Conservation (phyloP, 1,140 invertebrate genomes). For the Leptopilina boulardi region DNA sequence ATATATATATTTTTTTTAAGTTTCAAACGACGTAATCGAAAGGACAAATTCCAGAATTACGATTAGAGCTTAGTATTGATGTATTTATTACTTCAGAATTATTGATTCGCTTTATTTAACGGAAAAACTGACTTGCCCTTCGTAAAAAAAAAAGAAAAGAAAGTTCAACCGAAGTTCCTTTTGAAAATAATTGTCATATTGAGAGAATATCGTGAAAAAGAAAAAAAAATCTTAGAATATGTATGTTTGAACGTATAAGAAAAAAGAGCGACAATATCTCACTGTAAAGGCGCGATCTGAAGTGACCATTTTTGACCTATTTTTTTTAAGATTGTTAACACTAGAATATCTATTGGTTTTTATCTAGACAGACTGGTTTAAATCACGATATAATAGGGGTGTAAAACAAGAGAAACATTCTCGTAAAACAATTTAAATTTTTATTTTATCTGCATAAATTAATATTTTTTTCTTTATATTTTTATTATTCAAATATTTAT, state of each 20-base stretch:
- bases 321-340: slow-evolving; percentile 3
- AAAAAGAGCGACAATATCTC: slow-evolving; percentile 55
- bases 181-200: slow-evolving; percentile 60
- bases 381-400: neutral
- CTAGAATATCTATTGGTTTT: slow-evolving; percentile 18
- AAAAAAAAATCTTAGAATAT: slow-evolving; percentile 61
- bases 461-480: no score
- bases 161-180: slow-evolving; percentile 68
- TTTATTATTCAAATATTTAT: no score
- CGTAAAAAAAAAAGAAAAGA: slow-evolving; percentile 1
- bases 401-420: neutral
- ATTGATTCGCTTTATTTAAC: slow-evolving; percentile 36
- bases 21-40: neutral
- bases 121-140: neutral
- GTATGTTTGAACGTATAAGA: slow-evolving; percentile 21
- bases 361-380: neutral
- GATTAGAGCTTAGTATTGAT: slow-evolving; percentile 25
- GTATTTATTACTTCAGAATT: slow-evolving; percentile 39
- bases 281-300: slow-evolving; percentile 33
- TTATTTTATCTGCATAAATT: no score
- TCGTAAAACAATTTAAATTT: no score
- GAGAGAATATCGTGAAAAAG: slow-evolving; percentile 53
- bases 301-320: slow-evolving; percentile 14
- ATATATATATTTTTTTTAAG: slow-evolving; percentile 11
- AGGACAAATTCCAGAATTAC: neutral